A percentile compares a stretch with the other conserved stretches of the same genome.
Evolutionary conservation across 2,888 invertebrate species (phyloP).

Genomic region (Elaeidobius kamerunicus): DNA sequence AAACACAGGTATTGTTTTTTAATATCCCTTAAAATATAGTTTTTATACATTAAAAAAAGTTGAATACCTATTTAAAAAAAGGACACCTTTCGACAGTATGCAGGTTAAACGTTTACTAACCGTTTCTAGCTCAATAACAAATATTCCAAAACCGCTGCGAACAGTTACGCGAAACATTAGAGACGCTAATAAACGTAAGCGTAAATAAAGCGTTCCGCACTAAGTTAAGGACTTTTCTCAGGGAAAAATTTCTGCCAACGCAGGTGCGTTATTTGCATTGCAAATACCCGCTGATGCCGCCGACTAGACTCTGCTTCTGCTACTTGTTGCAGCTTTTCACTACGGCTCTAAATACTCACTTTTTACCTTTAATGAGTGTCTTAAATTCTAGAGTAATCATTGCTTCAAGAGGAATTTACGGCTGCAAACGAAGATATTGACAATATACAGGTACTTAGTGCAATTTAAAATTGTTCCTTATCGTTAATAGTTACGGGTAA

Average conservation of each 20-base stretch:
- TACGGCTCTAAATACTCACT: conserved; percentile 21
- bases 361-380: conserved; percentile 24
- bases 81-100: too few relatives aligned
- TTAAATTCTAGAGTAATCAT: conserved; percentile 24
- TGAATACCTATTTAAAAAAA: too few relatives aligned
- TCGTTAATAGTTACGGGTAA: too few relatives aligned
- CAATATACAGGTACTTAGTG: too few relatives aligned
- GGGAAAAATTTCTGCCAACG: conserved; percentile 46
- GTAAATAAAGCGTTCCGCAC: conserved; percentile 46
- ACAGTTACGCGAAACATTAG: conserved; percentile 39
- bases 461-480: too few relatives aligned
- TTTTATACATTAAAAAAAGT: too few relatives aligned
- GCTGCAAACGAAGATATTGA: conserved; percentile 12
- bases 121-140: too few relatives aligned
- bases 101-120: too few relatives aligned
- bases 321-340: conserved; percentile 18
- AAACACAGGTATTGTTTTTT: too few relatives aligned
- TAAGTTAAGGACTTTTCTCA: conserved; percentile 35
- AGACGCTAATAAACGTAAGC: conserved; percentile 47
- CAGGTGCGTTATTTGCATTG: conserved; percentile 52
- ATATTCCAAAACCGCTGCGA: conserved; percentile 32
- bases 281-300: conserved; percentile 41
- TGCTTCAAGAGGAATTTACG: conserved; percentile 16
- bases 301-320: conserved; percentile 10
- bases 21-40: too few relatives aligned